Conservation (phyloP, 2,888 invertebrate genomes). For the Lordiphosa andalusiaca region DNA sequence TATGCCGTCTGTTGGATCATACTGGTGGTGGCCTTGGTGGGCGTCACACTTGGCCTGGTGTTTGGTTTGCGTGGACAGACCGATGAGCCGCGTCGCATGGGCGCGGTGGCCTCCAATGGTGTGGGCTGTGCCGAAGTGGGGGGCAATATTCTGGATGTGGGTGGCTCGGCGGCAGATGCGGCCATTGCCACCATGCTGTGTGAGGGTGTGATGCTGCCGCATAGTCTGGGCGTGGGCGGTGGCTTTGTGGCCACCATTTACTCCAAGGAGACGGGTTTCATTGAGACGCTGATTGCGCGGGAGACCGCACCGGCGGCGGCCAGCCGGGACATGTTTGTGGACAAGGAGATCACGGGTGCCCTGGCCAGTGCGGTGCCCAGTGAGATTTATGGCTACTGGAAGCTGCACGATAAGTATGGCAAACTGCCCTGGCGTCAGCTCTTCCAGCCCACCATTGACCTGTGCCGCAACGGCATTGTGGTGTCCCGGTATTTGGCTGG, state of each 20-base stretch:
- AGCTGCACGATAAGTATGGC: slow-evolving; percentile 87
- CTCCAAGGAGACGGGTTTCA: slow-evolving; percentile 83
- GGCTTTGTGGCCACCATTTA: slow-evolving; percentile 94
- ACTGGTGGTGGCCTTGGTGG: slow-evolving; percentile 56
- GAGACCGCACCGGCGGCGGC: slow-evolving; percentile 89
- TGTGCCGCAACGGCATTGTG: slow-evolving; percentile 86
- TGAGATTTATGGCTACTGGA: slow-evolving; percentile 91
- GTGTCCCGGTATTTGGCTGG: slow-evolving; percentile 85
- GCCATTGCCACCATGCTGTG: slow-evolving; percentile 92
- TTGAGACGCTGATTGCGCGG: slow-evolving; percentile 86
- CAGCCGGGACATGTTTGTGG: slow-evolving; percentile 85
- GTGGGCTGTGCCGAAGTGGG: slow-evolving; percentile 87
- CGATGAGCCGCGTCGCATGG: slow-evolving; percentile 48
- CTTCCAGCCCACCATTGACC: slow-evolving; percentile 88
- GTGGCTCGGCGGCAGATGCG: slow-evolving; percentile 91
- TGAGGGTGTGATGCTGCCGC: slow-evolving; percentile 90
- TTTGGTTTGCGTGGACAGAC: slow-evolving; percentile 46
- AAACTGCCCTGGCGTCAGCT: slow-evolving; percentile 88
- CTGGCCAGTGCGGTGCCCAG: slow-evolving; percentile 92
- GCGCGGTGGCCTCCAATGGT: slow-evolving; percentile 87
- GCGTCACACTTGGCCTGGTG: slow-evolving; percentile 62
- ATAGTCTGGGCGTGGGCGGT: slow-evolving; percentile 93
- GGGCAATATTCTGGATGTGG: slow-evolving; percentile 85
- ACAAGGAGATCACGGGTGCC: slow-evolving; percentile 74
- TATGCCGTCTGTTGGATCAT: slow-evolving; percentile 63